Evolutionary conservation across 2,113 vertebrate genomes (phyloP).

Genomic region (Eolophus roseicapilla): DNA sequence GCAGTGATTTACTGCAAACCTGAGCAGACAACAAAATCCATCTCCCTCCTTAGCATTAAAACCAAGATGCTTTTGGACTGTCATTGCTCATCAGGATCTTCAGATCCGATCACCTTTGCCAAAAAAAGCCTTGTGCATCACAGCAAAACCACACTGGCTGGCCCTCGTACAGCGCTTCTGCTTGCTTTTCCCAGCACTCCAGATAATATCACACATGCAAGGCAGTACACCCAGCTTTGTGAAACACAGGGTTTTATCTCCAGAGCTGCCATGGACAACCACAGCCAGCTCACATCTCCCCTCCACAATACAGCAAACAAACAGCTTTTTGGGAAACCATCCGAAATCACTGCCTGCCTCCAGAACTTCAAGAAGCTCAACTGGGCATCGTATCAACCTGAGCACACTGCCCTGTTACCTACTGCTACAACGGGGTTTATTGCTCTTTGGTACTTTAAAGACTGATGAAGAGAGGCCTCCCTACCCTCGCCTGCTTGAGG

Average conservation of each 20-base stretch:
- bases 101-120: background rate
- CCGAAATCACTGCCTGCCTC: background rate
- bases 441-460: fast-evolving
- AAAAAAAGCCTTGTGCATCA: background rate
- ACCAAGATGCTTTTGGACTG: background rate
- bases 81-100: background rate
- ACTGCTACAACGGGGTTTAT: fast-evolving
- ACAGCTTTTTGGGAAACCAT: background rate
- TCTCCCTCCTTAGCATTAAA: background rate
- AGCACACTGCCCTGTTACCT: background rate
- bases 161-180: background rate
- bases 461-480: background rate
- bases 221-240: fast-evolving
- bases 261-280: background rate
- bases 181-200: background rate
- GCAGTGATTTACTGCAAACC: background rate
- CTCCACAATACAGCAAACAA: background rate
- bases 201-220: fast-evolving
- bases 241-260: fast-evolving
- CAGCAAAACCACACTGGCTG: fast-evolving
- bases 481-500: background rate
- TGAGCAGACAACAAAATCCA: background rate
- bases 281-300: background rate
- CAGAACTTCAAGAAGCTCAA: background rate
- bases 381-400: background rate